Evolutionary conservation across 2,113 vertebrate species (phyloP).

Genomic region (Benitochromis conjunctus): DNA sequence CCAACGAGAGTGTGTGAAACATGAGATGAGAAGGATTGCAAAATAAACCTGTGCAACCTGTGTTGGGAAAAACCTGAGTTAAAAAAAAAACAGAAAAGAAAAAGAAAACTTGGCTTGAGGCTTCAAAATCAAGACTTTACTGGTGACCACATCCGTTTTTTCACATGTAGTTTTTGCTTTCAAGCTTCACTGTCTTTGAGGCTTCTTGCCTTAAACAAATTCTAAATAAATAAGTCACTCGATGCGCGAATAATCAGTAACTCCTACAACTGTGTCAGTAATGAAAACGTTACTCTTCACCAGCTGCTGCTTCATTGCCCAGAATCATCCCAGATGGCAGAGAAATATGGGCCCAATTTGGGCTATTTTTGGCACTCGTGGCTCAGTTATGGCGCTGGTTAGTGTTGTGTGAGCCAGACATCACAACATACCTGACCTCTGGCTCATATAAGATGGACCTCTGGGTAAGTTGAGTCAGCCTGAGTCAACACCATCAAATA

Average conservation of each 20-base stretch:
- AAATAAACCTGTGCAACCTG: neutral
- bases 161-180: neutral
- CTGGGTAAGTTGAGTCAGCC: neutral
- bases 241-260: neutral
- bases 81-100: neutral
- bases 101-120: neutral
- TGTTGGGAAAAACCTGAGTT: neutral
- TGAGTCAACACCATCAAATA: neutral
- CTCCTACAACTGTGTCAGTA: neutral
- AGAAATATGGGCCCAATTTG: neutral
- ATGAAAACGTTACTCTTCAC: neutral
- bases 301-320: neutral
- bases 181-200: neutral
- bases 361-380: neutral
- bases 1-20: neutral
- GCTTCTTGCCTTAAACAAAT: neutral
- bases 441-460: neutral
- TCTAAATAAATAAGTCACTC: neutral
- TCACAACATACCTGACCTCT: neutral
- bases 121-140: neutral
- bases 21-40: neutral
- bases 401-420: neutral
- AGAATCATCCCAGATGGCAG: neutral
- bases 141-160: neutral
- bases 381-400: neutral